Base-by-base conservation (phyloP, 1,140 invertebrate genomes). In the Eulimnadia texana region DNA sequence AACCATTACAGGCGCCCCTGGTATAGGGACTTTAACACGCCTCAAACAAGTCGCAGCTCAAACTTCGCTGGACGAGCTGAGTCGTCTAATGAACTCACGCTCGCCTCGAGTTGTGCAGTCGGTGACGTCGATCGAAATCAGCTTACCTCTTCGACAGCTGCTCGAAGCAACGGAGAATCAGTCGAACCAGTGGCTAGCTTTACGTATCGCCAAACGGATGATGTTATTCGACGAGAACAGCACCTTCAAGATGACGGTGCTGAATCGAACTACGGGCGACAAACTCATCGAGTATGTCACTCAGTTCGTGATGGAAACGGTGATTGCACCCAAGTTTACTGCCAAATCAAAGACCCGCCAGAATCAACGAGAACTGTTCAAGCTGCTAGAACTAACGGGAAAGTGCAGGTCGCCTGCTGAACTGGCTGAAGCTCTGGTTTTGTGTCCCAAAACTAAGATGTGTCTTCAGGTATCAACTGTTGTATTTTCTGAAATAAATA, bases 201-300 rank as follows among this genome's bases (percentile, higher is more conserved):
- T 57, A 2, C 27, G 55, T 29, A 57, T 57, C 13, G 33, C 55
- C 10, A 57, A 57, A 57, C 55, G 24, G n/a, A 33, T 57, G 9
- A 10, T 57, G 25, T 19, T 57, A 23, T 57, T 57, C 33, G 55
- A 57, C 33, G 20, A 20, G 3, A 19, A 33, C 1, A 29, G 20
- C 27, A 13, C 11, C 16, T 22, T 57, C 28, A 57, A 1, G 19
- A 10, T 33, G 22, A 20, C 55, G 16, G 55, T 28, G 22, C 20
- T 57, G 11, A 23, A 33, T 16, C 27, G 27, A 29, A 20, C 55
- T 1, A 42, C 55, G 28, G 27, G 27, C 13, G 27, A 57, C 2
- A 57, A 33, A n/a, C 20, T 57, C 16, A 29, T 57, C 33, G 55
- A 27, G 3, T 29, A 29, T 19, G 27, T 57, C 10, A 29, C 25